A percentile compares a stretch with the other conserved stretches of the same genome.
Evolutionary conservation across 2,888 invertebrate species (phyloP).

Genomic region (Ectemnius continuus): DNA sequence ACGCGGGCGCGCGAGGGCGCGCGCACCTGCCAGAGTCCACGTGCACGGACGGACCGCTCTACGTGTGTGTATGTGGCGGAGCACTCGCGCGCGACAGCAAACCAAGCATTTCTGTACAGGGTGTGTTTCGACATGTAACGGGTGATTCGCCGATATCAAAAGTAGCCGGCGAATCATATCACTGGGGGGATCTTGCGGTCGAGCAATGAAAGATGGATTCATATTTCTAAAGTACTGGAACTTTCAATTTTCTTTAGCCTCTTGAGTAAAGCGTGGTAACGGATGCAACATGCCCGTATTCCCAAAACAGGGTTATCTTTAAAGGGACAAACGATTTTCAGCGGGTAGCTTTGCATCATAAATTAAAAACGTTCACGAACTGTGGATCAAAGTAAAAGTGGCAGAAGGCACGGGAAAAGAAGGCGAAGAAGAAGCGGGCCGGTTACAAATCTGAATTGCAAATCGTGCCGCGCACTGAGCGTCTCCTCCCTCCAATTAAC

Average conservation of each 20-base stretch:
- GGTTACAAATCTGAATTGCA: slow-evolving; percentile 52
- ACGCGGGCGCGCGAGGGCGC: slow-evolving; percentile 24
- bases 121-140: slow-evolving; percentile 75
- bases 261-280: too few species aligned
- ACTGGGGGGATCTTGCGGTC: too few species aligned
- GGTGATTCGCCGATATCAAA: slow-evolving; percentile 60
- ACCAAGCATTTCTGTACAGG: slow-evolving; percentile 76
- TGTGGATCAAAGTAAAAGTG: neutral
- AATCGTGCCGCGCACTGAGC: slow-evolving; percentile 30
- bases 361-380: slow-evolving; percentile 4
- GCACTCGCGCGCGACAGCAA: slow-evolving; percentile 67
- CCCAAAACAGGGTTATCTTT: too few species aligned
- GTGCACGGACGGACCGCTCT: slow-evolving; percentile 29
- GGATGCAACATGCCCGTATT: too few species aligned
- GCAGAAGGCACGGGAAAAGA: neutral
- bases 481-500: slow-evolving; percentile 42
- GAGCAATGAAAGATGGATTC: too few species aligned
- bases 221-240: too few species aligned
- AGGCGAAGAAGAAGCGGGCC: slow-evolving; percentile 27
- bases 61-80: slow-evolving; percentile 24
- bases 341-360: neutral
- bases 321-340: neutral
- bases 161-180: neutral
- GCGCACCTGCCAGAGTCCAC: slow-evolving; percentile 48
- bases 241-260: too few species aligned